These are phyloP conservation scores for Palythoa caribaeorum DNA, from an alignment of 92 coral and sea anemone genomes.

Conservation along the genomic window DNA sequence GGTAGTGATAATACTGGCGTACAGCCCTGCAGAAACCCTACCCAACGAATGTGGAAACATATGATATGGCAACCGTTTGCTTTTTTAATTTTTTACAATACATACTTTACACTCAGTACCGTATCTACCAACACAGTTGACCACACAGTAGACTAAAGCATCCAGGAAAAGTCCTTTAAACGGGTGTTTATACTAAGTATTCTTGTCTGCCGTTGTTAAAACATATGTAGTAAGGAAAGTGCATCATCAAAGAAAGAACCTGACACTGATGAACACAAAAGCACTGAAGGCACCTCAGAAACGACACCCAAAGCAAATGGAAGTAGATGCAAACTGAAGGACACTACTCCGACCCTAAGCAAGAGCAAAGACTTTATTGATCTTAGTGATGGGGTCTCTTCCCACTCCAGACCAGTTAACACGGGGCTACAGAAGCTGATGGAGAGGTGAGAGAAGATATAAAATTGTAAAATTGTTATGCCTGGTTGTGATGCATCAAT, in stretches of 20 bases:
- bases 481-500: background rate
- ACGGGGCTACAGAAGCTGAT: constrained; percentile 82
- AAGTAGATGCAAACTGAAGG: constrained; percentile 25
- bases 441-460: constrained; percentile 74
- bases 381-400: constrained; percentile 61
- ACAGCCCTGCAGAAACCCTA: too few species aligned
- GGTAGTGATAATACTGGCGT: too few species aligned
- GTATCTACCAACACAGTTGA: too few species aligned
- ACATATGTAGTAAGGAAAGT: background rate
- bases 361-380: constrained; percentile 83
- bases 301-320: constrained; percentile 11
- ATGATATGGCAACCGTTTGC: too few species aligned
- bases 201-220: background rate
- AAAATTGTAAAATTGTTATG: too few species aligned
- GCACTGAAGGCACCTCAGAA: constrained; percentile 16
- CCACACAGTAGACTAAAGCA: too few species aligned
- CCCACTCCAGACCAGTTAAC: constrained; percentile 63
- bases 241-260: background rate
- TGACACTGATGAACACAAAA: background rate
- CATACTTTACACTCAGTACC: too few species aligned
- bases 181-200: background rate
- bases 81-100: too few species aligned
- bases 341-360: constrained; percentile 81
- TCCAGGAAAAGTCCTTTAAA: too few species aligned
- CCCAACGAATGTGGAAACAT: too few species aligned